phyloP scores from a whole-genome alignment of 2,797 vertebrate genomes.

The Hirundo rustica region DNA sequence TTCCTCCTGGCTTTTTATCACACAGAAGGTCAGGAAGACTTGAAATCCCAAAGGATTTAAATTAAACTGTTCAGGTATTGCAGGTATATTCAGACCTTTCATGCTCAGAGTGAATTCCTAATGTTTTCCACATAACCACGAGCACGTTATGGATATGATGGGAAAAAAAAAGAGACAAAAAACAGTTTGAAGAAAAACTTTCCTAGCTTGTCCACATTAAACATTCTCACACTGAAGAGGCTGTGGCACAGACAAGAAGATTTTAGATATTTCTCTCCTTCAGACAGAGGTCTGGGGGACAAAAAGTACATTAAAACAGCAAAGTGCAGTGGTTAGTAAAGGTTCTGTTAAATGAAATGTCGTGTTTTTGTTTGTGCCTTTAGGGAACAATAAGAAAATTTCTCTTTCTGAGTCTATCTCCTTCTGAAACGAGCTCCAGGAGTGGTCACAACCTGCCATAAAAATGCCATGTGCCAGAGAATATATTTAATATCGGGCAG shows the following conservation, averaged over 20 bases:
- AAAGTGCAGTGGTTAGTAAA: neutral
- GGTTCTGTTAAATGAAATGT: neutral
- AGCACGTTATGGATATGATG: neutral
- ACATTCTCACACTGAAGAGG: neutral
- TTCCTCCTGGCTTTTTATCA: neutral
- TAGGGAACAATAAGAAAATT: slow-evolving; percentile 62
- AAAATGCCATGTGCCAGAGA: slow-evolving; percentile 44
- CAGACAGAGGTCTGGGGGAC: neutral
- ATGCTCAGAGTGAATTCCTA: neutral
- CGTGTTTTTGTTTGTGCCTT: neutral
- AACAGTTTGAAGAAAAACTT: neutral
- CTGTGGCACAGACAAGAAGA: neutral
- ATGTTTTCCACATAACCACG: neutral
- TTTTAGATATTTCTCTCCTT: neutral
- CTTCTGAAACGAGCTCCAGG: neutral
- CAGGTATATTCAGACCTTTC: rapidly evolving
- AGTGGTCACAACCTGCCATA: slow-evolving; percentile 43
- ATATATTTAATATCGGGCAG: slow-evolving; percentile 43
- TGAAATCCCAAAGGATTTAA: neutral
- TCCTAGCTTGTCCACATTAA: neutral
- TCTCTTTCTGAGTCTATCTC: slow-evolving; percentile 17
- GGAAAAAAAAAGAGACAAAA: neutral
- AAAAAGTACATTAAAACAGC: slow-evolving; percentile 4
- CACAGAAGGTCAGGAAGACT: neutral
- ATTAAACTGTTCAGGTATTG: neutral